phyloP scores from a whole-genome alignment of 2,888 invertebrate species.

The Orthosia cruda region DNA sequence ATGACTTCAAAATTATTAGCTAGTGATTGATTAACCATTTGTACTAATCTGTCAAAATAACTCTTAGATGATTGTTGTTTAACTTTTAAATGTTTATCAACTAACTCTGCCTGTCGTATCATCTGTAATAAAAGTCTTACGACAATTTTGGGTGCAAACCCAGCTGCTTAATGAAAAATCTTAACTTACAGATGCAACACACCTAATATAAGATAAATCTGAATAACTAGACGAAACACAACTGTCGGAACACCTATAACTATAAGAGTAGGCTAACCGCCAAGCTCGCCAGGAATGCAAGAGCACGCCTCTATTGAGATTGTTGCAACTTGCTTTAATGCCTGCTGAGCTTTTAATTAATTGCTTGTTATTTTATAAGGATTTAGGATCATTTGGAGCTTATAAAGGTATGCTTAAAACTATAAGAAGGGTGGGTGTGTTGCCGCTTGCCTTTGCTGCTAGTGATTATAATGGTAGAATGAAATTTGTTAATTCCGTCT shows the following conservation, averaged over 20 bases:
- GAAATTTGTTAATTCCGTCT: neutral
- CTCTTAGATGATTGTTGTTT: too few species aligned
- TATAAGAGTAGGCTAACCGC: slow-evolving; percentile 27
- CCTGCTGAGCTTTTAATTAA: slow-evolving; percentile 34
- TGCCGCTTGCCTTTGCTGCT: neutral
- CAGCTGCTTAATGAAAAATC: neutral
- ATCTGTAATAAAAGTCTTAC: neutral
- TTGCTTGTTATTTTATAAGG: slow-evolving; percentile 4
- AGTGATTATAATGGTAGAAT: neutral
- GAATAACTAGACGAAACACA: slow-evolving; percentile 1
- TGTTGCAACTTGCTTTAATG: slow-evolving; percentile 30
- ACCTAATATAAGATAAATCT: slow-evolving; percentile 5
- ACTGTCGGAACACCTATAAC: slow-evolving; percentile 8
- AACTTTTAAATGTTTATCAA: too few species aligned
- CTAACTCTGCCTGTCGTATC: too few species aligned
- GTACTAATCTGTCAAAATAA: too few species aligned
- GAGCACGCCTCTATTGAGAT: slow-evolving; percentile 48
- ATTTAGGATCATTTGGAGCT: neutral
- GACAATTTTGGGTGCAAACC: neutral
- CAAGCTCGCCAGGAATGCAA: slow-evolving; percentile 52
- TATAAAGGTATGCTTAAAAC: neutral
- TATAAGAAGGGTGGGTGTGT: neutral
- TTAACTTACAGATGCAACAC: neutral
- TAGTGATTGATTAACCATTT: too few species aligned
- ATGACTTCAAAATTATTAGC: too few species aligned